Evolutionary conservation across 2,113 vertebrate species (phyloP), one percentile per base, ranked within the genome.

Genomic region (Nettapus auritus): DNA sequence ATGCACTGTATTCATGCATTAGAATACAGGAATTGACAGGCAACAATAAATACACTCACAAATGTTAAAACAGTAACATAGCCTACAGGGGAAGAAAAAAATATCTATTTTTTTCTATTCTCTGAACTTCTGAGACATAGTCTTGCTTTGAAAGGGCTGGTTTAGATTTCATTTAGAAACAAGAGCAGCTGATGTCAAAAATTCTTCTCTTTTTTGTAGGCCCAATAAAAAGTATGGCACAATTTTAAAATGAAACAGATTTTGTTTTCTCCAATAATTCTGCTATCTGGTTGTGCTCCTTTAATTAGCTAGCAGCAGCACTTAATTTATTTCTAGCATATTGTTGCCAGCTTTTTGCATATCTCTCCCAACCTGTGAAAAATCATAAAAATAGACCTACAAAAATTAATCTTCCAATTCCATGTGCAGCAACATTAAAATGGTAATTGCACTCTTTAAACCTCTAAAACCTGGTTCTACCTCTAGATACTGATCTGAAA

Each of bases 401-500:
- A 96, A 93, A 89, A 91, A 95, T 75, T 95, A 93, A 95, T 94
- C 95, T 93, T 81, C 90, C 85, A 44, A 57, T 96, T 96, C 79
- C 79, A 82, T 56, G 38, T 75, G 85, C 88, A 90, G 79, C 88
- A 71, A 83, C 88, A 95, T 97, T 95, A 94, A 96, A 95, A 94
- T 95, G 91, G 89, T 89, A 97, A 84, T 96, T 96, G 92, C 76
- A 63, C 83, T 78, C 76, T 83, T 93, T 96, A 84, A 86, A 86
- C 42, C 82, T 78, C 79, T 86, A 86, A 93, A 94, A 53, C 68
- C 38, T 40, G 53, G 23, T 82, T 95, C 80, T 93, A 31, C 68
- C 74, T 91, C 89, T 13, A 81, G 94, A 94, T 90, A n/a, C 88
- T 90, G 90, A 95, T 94, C 92, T 86, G 92, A 91, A 94, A 94